A percentile compares a stretch with the other conserved stretches of the same genome.
Conservation (phyloP, 1,140 invertebrate species). For the Sminthurinus signatus region DNA sequence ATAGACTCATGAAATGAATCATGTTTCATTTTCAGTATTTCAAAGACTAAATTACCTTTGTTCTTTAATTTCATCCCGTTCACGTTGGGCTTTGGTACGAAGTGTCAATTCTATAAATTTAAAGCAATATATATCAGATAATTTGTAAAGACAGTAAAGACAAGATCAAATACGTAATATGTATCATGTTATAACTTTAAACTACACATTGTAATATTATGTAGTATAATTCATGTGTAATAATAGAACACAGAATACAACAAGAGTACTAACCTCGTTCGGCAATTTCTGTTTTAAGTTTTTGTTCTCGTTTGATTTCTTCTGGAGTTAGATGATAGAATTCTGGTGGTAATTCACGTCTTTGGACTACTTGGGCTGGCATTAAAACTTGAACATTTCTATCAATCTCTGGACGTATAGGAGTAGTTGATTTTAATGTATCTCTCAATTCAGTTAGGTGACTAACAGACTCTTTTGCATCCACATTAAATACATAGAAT, state of each 20-base stretch:
- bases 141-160: no score
- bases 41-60: no score
- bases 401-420: slow-evolving; percentile 74
- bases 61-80: slow-evolving; percentile 72
- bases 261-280: no score
- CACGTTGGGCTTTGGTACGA: slow-evolving; percentile 85
- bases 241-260: no score
- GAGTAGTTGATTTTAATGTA: slow-evolving; percentile 65
- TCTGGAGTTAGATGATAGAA: slow-evolving; percentile 73
- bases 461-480: background rate
- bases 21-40: no score
- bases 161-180: no score
- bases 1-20: no score
- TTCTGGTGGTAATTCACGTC: slow-evolving; percentile 65
- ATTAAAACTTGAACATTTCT: slow-evolving; percentile 75
- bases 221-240: no score
- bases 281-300: slow-evolving; percentile 65
- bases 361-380: slow-evolving; percentile 62
- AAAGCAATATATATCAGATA: no score
- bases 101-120: slow-evolving; percentile 74
- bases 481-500: slow-evolving; percentile 39
- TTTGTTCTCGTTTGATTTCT: slow-evolving; percentile 78
- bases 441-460: slow-evolving; percentile 30
- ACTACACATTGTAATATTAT: no score
- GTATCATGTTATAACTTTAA: no score